Evolutionary conservation across 2,113 vertebrate genomes (phyloP), one percentile per base, ranked within the genome.

Genomic region (Myodes glareolus): DNA sequence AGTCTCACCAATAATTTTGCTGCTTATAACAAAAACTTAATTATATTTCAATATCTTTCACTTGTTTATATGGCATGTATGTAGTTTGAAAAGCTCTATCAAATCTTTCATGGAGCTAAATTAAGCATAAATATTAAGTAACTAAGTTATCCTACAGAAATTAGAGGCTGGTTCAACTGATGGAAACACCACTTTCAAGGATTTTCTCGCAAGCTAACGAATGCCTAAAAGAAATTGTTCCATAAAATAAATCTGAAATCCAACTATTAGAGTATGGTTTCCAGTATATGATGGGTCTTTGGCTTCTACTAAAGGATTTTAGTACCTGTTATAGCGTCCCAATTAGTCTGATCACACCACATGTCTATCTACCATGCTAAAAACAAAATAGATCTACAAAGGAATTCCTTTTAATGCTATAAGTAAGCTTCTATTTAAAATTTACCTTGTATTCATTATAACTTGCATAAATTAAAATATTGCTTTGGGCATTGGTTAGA

Each of bases 61-160:
- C 67, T 9, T 42, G n/a, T 17, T 67, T 75, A 80, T 90, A 86
- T 63, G 58, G 2, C 50, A 10, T 50, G 39, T 61, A 95, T 58
- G 27, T 75, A 96, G 81, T 68, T 87, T 93, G 27, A 75, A 95
- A 93, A 80, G 31, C 3, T 58, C 78, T 87, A 39, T 87, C 25
- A 87, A 86, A 58, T 65, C 33, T 29, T 92, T 63, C 52, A 50
- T 80, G 25, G 55, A 87, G 72, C 16, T 93, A 93, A 92, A 75
- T 84, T 4, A 78, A 9, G 31, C 39, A 58, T 90, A 76, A 92
- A 75, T 17, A 36, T 68, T 75, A 77, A 76, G 9, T 39, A 65
- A 88, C 4, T 39, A 84, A 42, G 2, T n/a, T 21, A 90, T 55
- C 25, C 63, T 65, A 21, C 5, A 96, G 11, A 29, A 61, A 25